These are phyloP conservation scores for Cassiopea xamachana DNA, from an alignment of 30 jellyfish, hydroid and myxozoan species.

Conservation along the genomic window DNA sequence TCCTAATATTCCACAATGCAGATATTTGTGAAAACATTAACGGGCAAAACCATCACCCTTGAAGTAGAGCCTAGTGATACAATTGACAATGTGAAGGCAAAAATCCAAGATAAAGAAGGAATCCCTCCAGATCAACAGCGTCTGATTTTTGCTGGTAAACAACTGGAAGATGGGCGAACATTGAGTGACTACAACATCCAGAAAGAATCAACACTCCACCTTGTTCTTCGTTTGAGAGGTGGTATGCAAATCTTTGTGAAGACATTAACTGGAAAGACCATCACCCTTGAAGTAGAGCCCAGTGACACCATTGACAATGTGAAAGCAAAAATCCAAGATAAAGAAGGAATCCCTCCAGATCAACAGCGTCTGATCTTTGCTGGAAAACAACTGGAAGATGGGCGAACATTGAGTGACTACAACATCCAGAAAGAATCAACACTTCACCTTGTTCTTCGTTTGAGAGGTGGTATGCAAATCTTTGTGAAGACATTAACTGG, in stretches of 20 bases:
- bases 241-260: constrained; percentile 96
- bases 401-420: constrained; percentile 96
- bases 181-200: constrained; percentile 95
- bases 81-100: constrained; percentile 83
- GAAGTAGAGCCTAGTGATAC: constrained; percentile 94
- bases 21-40: constrained; percentile 90
- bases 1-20: constrained; percentile 24
- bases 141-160: constrained; percentile 92
- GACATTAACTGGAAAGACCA: constrained; percentile 95
- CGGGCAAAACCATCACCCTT: constrained; percentile 93
- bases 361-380: constrained; percentile 94
- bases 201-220: constrained; percentile 92
- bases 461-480: constrained; percentile 96
- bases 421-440: constrained; percentile 95
- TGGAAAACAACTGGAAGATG: constrained; percentile 94
- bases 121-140: constrained; percentile 98
- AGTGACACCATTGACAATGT: constrained; percentile 85
- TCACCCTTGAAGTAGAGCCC: constrained; percentile 98
- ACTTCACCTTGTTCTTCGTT: constrained; percentile 89
- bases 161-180: constrained; percentile 96
- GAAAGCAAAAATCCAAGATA: constrained; percentile 89
- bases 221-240: constrained; percentile 90
- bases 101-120: constrained; percentile 95
- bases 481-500: constrained; percentile 96
- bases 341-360: constrained; percentile 98